Percentiles rank a stretch among this genome's conserved stretches.
phyloP scores from a whole-genome alignment of 1,140 invertebrate species.

The Portunus trituberculatus region DNA sequence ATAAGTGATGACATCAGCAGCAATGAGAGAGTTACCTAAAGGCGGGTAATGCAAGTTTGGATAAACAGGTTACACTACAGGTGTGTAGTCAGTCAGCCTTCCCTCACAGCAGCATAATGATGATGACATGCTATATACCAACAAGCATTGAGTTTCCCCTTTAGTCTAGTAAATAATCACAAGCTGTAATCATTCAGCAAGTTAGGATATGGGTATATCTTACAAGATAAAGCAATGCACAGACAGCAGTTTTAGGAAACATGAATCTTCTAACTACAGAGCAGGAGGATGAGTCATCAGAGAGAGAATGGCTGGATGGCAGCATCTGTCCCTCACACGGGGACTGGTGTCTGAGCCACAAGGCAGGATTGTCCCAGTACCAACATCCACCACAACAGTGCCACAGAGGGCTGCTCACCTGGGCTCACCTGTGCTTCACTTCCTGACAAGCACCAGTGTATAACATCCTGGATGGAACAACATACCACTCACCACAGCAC shows the following conservation, averaged over 20 bases:
- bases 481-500: not conserved
- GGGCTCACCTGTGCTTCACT: not conserved
- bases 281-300: not conserved
- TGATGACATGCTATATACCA: too few relatives aligned
- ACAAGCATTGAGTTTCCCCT: too few relatives aligned
- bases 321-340: not conserved
- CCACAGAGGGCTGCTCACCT: not conserved
- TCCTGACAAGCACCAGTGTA: not conserved
- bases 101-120: too few relatives aligned
- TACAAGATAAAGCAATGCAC: too few relatives aligned
- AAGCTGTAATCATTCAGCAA: too few relatives aligned
- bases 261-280: not conserved
- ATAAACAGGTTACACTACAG: too few relatives aligned
- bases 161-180: too few relatives aligned
- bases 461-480: not conserved
- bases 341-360: constrained; percentile 1
- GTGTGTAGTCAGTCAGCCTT: too few relatives aligned
- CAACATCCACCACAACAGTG: not conserved
- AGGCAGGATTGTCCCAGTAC: not conserved
- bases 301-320: not conserved
- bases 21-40: too few relatives aligned
- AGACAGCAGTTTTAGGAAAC: not conserved
- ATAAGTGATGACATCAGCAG: too few relatives aligned
- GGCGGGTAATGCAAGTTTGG: too few relatives aligned
- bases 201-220: too few relatives aligned